Evolutionary conservation across 2,113 vertebrate species (phyloP).

Genomic region (Tonatia bakeri): DNA sequence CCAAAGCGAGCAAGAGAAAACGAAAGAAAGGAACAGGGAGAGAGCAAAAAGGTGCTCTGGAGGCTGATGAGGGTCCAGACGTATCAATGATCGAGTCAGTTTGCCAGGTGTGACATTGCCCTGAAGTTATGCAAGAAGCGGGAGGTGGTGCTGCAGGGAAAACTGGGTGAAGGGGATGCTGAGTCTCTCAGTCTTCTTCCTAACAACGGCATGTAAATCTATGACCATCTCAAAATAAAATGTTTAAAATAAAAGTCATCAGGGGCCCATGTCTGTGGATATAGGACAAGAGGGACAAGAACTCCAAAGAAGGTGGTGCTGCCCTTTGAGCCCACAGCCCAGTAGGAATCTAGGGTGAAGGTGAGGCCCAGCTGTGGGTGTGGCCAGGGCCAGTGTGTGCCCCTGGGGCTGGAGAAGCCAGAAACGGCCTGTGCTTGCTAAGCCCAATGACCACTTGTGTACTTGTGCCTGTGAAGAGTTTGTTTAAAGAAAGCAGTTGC

Average conservation of each 20-base stretch:
- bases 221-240: background rate
- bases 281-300: background rate
- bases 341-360: background rate
- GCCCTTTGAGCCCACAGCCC: background rate
- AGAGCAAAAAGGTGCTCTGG: background rate
- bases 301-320: background rate
- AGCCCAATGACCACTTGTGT: background rate
- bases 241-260: background rate
- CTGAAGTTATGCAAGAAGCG: background rate
- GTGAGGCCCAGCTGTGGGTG: background rate
- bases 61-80: background rate
- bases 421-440: background rate
- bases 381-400: rapidly evolving
- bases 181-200: background rate
- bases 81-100: background rate
- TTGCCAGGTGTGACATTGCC: background rate
- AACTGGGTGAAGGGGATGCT: rapidly evolving
- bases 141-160: rapidly evolving
- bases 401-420: background rate
- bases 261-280: background rate
- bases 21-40: background rate
- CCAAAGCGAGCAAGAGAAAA: background rate
- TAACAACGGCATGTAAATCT: background rate
- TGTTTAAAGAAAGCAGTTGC: slow-evolving; percentile 40
- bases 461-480: slow-evolving; percentile 21